A percentile compares a stretch with the other conserved stretches of the same genome.
phyloP scores from a whole-genome alignment of 2,888 invertebrate genomes.

The Bibio marci region DNA sequence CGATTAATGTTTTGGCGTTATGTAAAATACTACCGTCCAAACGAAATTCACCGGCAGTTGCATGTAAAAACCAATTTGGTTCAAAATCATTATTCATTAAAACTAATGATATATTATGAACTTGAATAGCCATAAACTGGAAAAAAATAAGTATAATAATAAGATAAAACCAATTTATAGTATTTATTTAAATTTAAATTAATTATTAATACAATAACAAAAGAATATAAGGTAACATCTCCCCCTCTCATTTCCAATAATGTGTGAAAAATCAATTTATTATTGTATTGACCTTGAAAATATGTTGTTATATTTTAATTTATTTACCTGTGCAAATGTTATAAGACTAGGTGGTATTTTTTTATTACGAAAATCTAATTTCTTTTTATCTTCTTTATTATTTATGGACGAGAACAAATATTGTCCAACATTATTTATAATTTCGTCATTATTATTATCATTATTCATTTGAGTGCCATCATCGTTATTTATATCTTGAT shows the following conservation, averaged over 20 bases:
- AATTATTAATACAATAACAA: not conserved
- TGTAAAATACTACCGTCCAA: constrained; percentile 50
- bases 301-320: not conserved
- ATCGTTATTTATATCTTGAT: not conserved
- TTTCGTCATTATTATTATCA: constrained; percentile 14
- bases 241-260: constrained; percentile 2
- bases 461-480: constrained; percentile 10
- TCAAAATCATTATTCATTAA: constrained; percentile 41
- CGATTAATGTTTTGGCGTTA: constrained; percentile 48
- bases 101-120: constrained; percentile 52
- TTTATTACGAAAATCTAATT: constrained; percentile 51
- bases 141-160: constrained; percentile 8
- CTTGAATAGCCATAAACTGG: constrained; percentile 73
- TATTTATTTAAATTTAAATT: not conserved
- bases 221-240: too few relatives aligned
- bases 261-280: too few relatives aligned
- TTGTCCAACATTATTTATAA: too few relatives aligned
- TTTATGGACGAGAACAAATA: too few relatives aligned
- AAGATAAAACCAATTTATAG: constrained; percentile 5
- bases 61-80: constrained; percentile 52
- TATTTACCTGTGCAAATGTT: constrained; percentile 61
- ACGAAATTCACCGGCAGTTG: constrained; percentile 49
- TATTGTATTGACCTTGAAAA: too few relatives aligned
- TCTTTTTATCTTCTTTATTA: constrained; percentile 17
- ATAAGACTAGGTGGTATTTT: constrained; percentile 64